These are phyloP conservation scores for Sphenodon punctatus DNA, from an alignment of 2,797 vertebrate species.

Conservation along the genomic window DNA sequence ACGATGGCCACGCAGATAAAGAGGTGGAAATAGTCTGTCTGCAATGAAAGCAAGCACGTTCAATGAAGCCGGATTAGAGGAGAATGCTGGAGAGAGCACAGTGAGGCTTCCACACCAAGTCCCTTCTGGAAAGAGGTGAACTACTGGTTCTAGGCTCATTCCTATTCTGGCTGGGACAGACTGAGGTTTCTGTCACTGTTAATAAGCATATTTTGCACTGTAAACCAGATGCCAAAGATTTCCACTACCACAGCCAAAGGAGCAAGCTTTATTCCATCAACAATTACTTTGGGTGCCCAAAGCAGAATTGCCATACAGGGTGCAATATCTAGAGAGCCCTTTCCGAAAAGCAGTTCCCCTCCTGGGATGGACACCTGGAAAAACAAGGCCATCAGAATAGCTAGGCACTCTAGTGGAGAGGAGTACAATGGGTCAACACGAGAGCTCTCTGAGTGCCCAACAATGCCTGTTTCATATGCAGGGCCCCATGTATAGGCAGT, in stretches of 20 bases:
- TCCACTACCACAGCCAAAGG: neutral
- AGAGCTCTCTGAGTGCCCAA: no score
- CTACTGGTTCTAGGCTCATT: neutral
- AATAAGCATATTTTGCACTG: neutral
- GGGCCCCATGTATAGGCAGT: no score
- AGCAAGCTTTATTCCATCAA: neutral
- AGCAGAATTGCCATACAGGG: neutral
- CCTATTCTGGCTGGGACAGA: neutral
- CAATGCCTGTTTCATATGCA: no score
- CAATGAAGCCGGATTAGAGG: neutral
- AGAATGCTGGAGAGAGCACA: no score
- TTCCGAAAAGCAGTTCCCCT: neutral
- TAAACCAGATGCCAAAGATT: neutral
- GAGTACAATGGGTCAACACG: no score
- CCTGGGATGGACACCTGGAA: neutral
- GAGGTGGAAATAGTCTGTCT: slow-evolving; percentile 99
- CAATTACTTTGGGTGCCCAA: neutral
- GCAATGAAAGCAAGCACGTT: neutral
- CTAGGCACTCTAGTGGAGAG: no score
- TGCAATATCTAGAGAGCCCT: neutral
- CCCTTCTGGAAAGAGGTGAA: neutral
- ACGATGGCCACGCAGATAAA: slow-evolving; percentile 98
- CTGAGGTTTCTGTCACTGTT: neutral
- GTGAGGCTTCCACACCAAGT: no score
- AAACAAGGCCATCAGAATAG: neutral